These are phyloP conservation scores for Alligator mississippiensis DNA, from an alignment of 2,113 vertebrate species.

Conservation along the genomic window DNA sequence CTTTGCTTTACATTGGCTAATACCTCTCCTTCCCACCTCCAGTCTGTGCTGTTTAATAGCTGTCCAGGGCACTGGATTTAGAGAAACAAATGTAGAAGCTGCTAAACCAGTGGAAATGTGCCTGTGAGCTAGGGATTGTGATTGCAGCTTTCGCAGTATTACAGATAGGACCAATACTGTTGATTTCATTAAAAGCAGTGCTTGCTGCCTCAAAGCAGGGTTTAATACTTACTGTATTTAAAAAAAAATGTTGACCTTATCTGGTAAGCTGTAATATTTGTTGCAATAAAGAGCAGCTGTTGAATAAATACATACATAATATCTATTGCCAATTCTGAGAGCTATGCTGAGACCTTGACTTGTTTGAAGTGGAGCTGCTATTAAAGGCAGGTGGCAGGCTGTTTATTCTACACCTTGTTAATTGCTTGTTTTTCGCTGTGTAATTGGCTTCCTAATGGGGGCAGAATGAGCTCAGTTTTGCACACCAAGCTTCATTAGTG, in stretches of 20 bases:
- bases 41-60: not conserved
- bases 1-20: not conserved
- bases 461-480: slow-evolving; percentile 57
- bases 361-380: slow-evolving; percentile 59
- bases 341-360: slow-evolving; percentile 56
- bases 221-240: slow-evolving; percentile 69
- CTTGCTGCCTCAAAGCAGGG: slow-evolving; percentile 53
- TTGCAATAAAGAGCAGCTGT: slow-evolving; percentile 72
- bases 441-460: slow-evolving; percentile 71
- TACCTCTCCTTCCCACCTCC: not conserved
- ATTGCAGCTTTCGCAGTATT: slow-evolving; percentile 52
- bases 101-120: slow-evolving; percentile 56
- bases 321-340: slow-evolving; percentile 67
- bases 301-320: slow-evolving; percentile 68
- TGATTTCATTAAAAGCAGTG: slow-evolving; percentile 69
- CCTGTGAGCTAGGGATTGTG: slow-evolving; percentile 48
- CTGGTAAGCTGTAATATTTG: slow-evolving; percentile 72
- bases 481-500: slow-evolving; percentile 59
- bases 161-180: slow-evolving; percentile 53
- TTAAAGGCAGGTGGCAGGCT: slow-evolving; percentile 72
- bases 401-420: slow-evolving; percentile 78
- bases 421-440: slow-evolving; percentile 71
- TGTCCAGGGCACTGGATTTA: slow-evolving; percentile 39
- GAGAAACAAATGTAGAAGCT: slow-evolving; percentile 40
- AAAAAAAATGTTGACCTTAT: slow-evolving; percentile 68